Evolutionary conservation across 2,113 vertebrate species (phyloP).

Genomic region (Tringa solitaria): DNA sequence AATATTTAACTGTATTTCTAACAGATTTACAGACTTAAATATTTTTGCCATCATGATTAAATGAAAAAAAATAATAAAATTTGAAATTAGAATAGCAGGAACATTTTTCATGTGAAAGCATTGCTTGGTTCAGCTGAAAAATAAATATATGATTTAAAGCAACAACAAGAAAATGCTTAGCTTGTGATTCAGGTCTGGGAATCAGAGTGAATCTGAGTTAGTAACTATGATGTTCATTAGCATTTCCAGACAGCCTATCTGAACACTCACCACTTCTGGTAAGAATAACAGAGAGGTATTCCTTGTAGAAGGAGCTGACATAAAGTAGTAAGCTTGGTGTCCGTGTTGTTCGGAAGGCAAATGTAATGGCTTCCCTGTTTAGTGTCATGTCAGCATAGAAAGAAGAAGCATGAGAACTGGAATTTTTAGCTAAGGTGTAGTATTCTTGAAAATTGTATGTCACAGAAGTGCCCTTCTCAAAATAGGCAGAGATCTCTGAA

Average conservation of each 20-base stretch:
- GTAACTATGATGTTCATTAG: background rate
- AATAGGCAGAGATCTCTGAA: conserved; percentile 90
- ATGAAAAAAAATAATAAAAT: background rate
- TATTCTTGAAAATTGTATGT: conserved; percentile 88
- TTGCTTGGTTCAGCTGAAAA: background rate
- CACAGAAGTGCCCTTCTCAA: conserved; percentile 82
- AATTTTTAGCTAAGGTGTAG: conserved; percentile 81
- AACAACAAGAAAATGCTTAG: background rate
- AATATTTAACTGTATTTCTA: background rate
- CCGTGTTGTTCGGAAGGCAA: conserved; percentile 86
- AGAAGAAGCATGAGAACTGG: conserved; percentile 81
- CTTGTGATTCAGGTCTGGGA: background rate
- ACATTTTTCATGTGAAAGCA: background rate
- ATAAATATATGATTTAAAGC: background rate
- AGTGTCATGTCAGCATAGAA: conserved; percentile 85
- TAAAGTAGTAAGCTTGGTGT: conserved; percentile 85
- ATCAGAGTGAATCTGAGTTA: background rate
- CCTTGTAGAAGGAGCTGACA: conserved; percentile 83
- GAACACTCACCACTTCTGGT: conserved; percentile 84
- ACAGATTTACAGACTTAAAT: background rate
- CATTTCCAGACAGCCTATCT: background rate
- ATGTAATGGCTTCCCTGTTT: conserved; percentile 77
- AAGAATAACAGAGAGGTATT: conserved; percentile 85
- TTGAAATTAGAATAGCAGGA: background rate
- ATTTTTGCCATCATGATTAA: background rate